phyloP scores from a whole-genome alignment of 2,797 vertebrate species.

The Atherinosoma microstoma region DNA sequence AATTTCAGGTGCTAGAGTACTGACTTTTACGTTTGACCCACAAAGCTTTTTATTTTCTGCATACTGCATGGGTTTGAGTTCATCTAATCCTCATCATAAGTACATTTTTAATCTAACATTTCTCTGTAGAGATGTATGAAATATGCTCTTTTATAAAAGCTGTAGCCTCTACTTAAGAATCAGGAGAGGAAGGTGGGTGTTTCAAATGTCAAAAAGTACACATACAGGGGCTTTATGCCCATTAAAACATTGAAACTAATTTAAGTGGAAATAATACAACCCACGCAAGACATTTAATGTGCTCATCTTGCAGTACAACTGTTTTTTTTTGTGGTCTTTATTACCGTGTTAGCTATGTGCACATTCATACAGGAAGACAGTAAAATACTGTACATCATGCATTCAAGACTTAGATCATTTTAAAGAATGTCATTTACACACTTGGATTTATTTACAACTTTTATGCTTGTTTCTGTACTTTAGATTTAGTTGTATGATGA shows the following conservation, averaged over 20 bases:
- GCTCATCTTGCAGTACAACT: neutral
- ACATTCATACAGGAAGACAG: neutral
- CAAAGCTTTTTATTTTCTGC: neutral
- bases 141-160: neutral
- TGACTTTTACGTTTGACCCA: slow-evolving; percentile 4
- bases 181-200: slow-evolving; percentile 36
- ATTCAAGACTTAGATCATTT: neutral
- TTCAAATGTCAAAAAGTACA: slow-evolving; percentile 43
- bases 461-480: neutral
- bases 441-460: neutral
- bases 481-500: neutral
- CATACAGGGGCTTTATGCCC: slow-evolving; percentile 29
- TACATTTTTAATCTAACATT: neutral
- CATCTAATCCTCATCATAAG: neutral
- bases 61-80: neutral
- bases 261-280: slow-evolving; percentile 49
- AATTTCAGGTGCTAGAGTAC: slow-evolving; percentile 7
- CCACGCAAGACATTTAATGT: slow-evolving; percentile 39
- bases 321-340: slow-evolving; percentile 8
- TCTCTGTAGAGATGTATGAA: neutral
- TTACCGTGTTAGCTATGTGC: neutral
- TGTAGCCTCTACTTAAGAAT: neutral
- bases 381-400: neutral
- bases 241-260: slow-evolving; percentile 53
- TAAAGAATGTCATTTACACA: neutral